A percentile compares a stretch with the other conserved stretches of the same genome.
phyloP scores from a whole-genome alignment of 2,113 vertebrate species.

The Cyprinodon variegatus region DNA sequence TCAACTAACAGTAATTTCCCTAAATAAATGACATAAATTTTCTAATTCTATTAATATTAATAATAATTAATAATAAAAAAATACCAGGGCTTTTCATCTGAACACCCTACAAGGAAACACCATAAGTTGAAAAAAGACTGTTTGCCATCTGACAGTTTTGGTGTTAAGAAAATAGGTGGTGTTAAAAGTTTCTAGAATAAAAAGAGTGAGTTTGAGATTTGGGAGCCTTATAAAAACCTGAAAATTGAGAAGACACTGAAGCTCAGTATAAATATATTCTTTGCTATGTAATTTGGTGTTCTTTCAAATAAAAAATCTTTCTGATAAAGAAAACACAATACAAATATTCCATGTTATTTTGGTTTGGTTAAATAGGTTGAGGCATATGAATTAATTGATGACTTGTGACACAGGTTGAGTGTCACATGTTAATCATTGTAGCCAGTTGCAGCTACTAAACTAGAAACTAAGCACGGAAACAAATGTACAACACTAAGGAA shows the following conservation, averaged over 20 bases:
- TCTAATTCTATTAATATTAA: too few species aligned
- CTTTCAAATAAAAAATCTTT: neutral
- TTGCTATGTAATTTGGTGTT: neutral
- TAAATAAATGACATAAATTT: too few species aligned
- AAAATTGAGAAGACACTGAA: neutral
- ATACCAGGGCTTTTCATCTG: neutral
- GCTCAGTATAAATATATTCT: neutral
- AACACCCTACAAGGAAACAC: neutral
- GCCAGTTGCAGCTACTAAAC: neutral
- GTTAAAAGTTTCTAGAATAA: neutral
- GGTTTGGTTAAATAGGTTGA: neutral
- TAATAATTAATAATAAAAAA: neutral
- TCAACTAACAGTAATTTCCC: too few species aligned
- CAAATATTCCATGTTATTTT: neutral
- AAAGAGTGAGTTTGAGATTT: neutral
- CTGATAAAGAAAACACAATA: neutral
- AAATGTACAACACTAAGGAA: neutral
- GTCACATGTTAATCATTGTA: neutral
- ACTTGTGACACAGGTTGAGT: neutral
- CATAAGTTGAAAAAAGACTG: neutral
- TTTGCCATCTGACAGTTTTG: neutral
- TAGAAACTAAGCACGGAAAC: neutral
- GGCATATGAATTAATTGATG: neutral
- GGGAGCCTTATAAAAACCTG: neutral
- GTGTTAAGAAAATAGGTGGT: neutral